Conservation (phyloP, 2,113 vertebrate genomes). For the Phylloscopus trochiloides region DNA sequence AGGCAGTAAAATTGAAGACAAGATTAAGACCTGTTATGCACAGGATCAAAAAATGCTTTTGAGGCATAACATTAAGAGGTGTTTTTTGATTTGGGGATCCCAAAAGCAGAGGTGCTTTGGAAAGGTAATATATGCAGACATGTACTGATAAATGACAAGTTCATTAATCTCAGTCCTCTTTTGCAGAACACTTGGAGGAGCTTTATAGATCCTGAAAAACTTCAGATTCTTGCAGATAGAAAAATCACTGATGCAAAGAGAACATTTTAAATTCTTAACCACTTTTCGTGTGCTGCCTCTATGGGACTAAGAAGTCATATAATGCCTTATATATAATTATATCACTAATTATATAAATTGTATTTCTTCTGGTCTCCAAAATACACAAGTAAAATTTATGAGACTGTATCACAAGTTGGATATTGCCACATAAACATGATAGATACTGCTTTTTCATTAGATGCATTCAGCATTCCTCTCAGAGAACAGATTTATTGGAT, state of each 20-base stretch:
- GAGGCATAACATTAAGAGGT: neutral
- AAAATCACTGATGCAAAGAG: neutral
- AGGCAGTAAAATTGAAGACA: neutral
- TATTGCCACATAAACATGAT: neutral
- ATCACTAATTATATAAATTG: neutral
- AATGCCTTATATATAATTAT: neutral
- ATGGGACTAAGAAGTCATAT: neutral
- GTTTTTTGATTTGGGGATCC: neutral
- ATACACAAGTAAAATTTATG: neutral
- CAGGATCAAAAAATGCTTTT: neutral
- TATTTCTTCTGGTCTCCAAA: neutral
- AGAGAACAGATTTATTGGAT: neutral
- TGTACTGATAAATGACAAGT: neutral
- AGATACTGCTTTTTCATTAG: neutral
- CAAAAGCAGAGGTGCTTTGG: neutral
- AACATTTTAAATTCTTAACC: neutral
- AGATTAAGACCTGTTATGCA: neutral
- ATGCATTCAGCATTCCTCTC: neutral
- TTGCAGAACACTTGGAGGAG: neutral
- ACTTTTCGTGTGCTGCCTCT: neutral
- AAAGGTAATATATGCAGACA: neutral
- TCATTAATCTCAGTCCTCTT: neutral
- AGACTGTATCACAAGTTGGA: neutral
- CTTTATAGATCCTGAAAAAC: neutral
- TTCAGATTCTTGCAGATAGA: neutral